A percentile compares a stretch with the other conserved stretches of the same genome.
Evolutionary conservation across 2,113 vertebrate species (phyloP).

Genomic region (Sterna hirundo): DNA sequence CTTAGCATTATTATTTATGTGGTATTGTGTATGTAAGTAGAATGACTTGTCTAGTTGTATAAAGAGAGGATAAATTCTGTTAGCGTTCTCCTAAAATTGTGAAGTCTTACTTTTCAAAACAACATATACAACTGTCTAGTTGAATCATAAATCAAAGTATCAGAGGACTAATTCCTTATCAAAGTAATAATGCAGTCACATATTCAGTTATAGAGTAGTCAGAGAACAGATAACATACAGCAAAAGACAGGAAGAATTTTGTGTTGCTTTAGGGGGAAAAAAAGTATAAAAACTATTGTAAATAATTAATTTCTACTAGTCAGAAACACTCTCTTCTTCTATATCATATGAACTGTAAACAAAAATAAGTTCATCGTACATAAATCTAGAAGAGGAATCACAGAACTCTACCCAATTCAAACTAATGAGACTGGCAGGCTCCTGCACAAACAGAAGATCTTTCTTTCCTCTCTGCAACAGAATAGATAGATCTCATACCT

Average conservation of each 20-base stretch:
- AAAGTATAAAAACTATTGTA: background rate
- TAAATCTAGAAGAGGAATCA: background rate
- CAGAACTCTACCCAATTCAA: background rate
- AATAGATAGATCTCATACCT: background rate
- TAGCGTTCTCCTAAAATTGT: background rate
- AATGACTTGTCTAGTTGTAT: background rate
- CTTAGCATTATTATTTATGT: background rate
- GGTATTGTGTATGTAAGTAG: background rate
- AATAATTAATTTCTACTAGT: background rate
- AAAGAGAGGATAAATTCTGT: background rate
- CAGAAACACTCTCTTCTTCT: background rate
- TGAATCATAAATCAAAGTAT: background rate
- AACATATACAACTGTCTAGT: background rate
- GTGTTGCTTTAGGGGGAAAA: background rate
- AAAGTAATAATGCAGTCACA: background rate
- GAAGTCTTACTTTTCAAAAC: background rate
- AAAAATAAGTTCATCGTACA: accelerated
- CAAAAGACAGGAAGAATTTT: background rate
- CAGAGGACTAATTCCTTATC: background rate
- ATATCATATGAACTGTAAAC: background rate
- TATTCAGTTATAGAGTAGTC: background rate
- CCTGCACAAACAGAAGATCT: background rate
- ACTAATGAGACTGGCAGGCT: background rate
- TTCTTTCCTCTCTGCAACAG: background rate
- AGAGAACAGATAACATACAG: background rate